Percentiles rank a stretch among this genome's conserved stretches.
Evolutionary conservation across 2,797 vertebrate species (phyloP).

Genomic region (Syngnathus rostellatus): DNA sequence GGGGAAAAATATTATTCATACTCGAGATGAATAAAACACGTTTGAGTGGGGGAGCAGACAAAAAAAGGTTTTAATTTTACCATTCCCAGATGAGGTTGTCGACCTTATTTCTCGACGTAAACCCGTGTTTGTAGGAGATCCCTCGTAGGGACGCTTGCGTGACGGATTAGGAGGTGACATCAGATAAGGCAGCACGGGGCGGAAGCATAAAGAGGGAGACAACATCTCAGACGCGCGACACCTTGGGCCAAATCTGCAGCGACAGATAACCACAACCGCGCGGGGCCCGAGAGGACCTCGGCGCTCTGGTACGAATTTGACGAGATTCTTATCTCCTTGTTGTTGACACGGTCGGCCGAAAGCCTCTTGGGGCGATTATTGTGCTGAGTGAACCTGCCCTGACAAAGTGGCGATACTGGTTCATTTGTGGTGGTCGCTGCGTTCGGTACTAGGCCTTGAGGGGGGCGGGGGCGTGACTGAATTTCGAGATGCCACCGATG

Average conservation of each 20-base stretch:
- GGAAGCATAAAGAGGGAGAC: conserved; percentile 36
- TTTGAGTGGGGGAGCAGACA: neutral
- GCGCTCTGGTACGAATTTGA: conserved; percentile 25
- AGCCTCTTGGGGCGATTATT: conserved; percentile 19
- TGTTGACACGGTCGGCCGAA: conserved; percentile 31
- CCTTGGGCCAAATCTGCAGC: conserved; percentile 46
- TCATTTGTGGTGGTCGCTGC: conserved; percentile 5
- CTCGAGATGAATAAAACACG: conserved; percentile 1
- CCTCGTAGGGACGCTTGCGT: conserved; percentile 35
- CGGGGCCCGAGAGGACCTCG: conserved; percentile 19
- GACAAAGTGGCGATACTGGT: conserved; percentile 33
- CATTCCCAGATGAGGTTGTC: conserved; percentile 25
- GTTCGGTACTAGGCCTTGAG: neutral
- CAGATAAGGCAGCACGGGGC: conserved; percentile 50
- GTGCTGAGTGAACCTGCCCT: conserved; percentile 31
- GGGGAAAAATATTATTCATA: neutral
- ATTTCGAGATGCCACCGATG: neutral
- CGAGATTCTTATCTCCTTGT: conserved; percentile 41
- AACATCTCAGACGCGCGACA: conserved; percentile 37
- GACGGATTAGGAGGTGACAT: conserved; percentile 53
- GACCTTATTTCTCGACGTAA: conserved; percentile 38
- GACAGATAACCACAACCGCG: conserved; percentile 38
- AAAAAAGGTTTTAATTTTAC: neutral
- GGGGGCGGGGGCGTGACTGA: neutral
- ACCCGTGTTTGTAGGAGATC: conserved; percentile 41